phyloP scores from a whole-genome alignment of 2,113 vertebrate species.

The Bubo scandiacus region DNA sequence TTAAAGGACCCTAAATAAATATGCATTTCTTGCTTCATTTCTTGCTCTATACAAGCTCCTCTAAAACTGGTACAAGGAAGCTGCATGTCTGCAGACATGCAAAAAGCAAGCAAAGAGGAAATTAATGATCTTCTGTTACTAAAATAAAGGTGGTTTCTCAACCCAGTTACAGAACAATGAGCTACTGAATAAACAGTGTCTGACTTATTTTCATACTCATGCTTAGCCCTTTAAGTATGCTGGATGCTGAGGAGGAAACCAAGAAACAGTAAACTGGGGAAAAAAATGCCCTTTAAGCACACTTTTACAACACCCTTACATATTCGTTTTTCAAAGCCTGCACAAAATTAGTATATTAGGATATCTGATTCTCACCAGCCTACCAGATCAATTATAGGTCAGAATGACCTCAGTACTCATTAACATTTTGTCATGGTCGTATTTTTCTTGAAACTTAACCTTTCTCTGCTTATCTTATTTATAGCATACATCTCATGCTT shows the following conservation, averaged over 20 bases:
- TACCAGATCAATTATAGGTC: not conserved
- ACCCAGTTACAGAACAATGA: not conserved
- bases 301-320: not conserved
- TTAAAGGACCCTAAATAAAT: not conserved
- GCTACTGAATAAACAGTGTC: not conserved
- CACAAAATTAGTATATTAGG: not conserved
- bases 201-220: not conserved
- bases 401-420: not conserved
- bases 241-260: not conserved
- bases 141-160: constrained; percentile 1
- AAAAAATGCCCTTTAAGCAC: not conserved
- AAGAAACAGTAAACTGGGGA: not conserved
- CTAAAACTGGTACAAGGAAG: not conserved
- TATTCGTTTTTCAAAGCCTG: not conserved
- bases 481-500: not conserved
- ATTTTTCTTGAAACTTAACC: not conserved
- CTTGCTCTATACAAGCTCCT: not conserved
- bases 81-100: not conserved
- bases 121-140: not conserved
- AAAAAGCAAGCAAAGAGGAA: not conserved
- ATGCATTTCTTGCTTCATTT: not conserved
- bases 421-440: not conserved
- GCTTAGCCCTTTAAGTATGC: not conserved
- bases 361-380: not conserved
- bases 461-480: not conserved